Percentiles rank a stretch among this genome's conserved stretches.
phyloP scores from a whole-genome alignment of 2,797 vertebrate species.

The Picus viridis region DNA sequence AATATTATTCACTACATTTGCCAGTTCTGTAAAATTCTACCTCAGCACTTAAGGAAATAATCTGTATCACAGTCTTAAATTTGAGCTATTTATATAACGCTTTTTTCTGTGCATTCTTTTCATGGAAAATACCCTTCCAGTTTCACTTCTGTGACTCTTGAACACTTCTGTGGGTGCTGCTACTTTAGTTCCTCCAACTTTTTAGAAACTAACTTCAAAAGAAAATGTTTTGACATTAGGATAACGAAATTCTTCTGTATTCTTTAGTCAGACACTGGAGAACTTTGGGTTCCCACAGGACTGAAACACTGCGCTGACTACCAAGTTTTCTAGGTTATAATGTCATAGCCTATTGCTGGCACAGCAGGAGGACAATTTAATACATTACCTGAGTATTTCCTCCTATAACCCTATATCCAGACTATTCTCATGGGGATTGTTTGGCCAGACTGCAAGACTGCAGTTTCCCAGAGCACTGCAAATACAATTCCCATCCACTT shows the following conservation, averaged over 20 bases:
- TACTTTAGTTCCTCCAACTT: conserved; percentile 30
- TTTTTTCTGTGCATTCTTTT: background rate
- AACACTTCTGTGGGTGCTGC: conserved; percentile 10
- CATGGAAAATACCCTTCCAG: conserved; percentile 6
- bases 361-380: background rate
- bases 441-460: background rate
- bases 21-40: background rate
- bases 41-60: background rate
- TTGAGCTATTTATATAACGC: background rate
- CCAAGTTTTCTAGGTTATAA: background rate
- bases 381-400: background rate
- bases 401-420: background rate
- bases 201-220: background rate
- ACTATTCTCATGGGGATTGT: background rate
- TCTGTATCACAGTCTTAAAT: background rate
- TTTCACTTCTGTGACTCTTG: conserved; percentile 51
- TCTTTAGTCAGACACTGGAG: background rate
- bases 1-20: background rate
- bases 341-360: background rate
- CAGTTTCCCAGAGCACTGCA: background rate
- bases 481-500: background rate
- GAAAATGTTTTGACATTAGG: background rate
- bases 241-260: background rate
- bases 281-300: background rate
- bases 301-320: background rate